Conservation (phyloP, 2,797 vertebrate genomes). For the Babyrousa celebensis region DNA sequence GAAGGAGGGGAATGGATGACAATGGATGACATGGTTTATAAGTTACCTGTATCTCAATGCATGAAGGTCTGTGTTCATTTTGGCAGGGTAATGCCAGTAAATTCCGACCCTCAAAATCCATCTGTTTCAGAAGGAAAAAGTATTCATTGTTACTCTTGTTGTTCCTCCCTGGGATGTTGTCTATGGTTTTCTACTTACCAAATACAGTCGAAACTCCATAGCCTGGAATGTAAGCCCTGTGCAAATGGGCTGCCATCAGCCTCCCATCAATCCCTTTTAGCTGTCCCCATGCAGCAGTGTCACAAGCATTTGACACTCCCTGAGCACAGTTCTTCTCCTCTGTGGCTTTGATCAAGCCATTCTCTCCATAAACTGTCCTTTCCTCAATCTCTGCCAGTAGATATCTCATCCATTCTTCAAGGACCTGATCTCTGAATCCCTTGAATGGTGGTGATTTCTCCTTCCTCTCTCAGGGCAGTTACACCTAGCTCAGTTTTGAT, state of each 20-base stretch:
- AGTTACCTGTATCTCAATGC: background rate
- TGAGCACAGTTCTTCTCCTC: background rate
- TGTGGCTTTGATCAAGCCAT: background rate
- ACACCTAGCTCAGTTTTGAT: background rate
- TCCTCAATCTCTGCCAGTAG: background rate
- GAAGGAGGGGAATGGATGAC: background rate
- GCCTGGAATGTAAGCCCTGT: background rate
- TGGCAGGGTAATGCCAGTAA: background rate
- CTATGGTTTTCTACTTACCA: background rate
- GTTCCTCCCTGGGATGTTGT: background rate
- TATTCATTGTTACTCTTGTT: background rate
- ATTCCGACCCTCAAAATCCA: background rate
- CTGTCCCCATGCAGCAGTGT: too few relatives aligned
- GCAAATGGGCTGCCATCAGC: background rate
- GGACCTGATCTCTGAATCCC: background rate
- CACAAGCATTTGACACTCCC: background rate
- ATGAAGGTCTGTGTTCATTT: background rate
- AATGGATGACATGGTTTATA: background rate
- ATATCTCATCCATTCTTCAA: background rate
- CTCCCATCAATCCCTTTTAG: background rate
- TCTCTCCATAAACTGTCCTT: background rate
- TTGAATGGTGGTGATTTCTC: background rate
- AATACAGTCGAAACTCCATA: background rate
- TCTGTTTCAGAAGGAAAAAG: slow-evolving; percentile 14
- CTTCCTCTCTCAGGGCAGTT: background rate